Percentiles rank a stretch among this genome's conserved stretches.
These are phyloP conservation scores for Carabus problematicus DNA, from an alignment of 2,888 invertebrate species.

Conservation along the genomic window DNA sequence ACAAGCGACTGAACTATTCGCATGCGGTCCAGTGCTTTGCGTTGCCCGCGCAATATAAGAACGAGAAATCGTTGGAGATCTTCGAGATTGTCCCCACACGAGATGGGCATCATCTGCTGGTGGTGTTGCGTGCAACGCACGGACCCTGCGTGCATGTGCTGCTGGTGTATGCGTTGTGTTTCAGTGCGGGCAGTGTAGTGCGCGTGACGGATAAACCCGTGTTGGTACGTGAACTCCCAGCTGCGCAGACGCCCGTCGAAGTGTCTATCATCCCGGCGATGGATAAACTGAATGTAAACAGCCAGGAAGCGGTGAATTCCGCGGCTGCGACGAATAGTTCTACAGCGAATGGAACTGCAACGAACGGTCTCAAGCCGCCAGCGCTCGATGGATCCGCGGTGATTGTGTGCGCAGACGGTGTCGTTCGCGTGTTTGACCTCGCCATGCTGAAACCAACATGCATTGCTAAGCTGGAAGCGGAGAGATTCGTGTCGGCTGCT, in stretches of 20 bases:
- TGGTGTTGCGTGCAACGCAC: constrained; percentile 60
- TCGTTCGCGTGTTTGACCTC: constrained; percentile 74
- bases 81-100: constrained; percentile 73
- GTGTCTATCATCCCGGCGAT: constrained; percentile 71
- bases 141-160: constrained; percentile 59
- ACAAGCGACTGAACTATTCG: constrained; percentile 57
- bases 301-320: constrained; percentile 33
- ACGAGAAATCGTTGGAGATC: constrained; percentile 63
- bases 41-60: constrained; percentile 62
- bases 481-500: constrained; percentile 80
- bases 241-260: constrained; percentile 73
- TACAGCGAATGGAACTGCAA: constrained; percentile 49
- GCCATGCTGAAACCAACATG: constrained; percentile 74
- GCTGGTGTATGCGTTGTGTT: constrained; percentile 65
- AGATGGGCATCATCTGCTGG: constrained; percentile 72
- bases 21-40: constrained; percentile 66
- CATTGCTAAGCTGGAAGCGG: constrained; percentile 71
- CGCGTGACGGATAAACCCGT: constrained; percentile 68
- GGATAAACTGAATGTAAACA: constrained; percentile 51
- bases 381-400: constrained; percentile 68
- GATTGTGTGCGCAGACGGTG: constrained; percentile 77
- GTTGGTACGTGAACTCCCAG: constrained; percentile 66
- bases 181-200: constrained; percentile 60
- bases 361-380: constrained; percentile 45
- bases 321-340: neutral